A percentile compares a stretch with the other conserved stretches of the same genome.
phyloP scores from a whole-genome alignment of 2,113 vertebrate genomes.

The Meleagris gallopavo region DNA sequence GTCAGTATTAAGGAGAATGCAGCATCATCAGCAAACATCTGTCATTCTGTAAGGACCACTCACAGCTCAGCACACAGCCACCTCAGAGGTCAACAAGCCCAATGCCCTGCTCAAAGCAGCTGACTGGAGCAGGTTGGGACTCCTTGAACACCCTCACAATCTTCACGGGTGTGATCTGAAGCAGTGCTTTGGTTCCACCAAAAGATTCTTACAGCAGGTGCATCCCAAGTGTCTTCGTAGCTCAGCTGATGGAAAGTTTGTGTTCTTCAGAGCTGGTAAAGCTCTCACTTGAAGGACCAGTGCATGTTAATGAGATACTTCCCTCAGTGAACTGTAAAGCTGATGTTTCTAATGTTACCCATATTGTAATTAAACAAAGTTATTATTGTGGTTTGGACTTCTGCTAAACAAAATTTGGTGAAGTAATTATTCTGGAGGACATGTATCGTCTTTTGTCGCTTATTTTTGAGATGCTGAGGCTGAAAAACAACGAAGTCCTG shows the following conservation, averaged over 20 bases:
- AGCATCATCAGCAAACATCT: not conserved
- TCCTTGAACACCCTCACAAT: too few relatives aligned
- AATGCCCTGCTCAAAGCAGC: not conserved
- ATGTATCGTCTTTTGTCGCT: rapidly evolving
- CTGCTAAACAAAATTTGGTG: not conserved
- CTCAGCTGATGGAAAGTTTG: not conserved
- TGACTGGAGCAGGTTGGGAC: not conserved
- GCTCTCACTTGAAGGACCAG: not conserved
- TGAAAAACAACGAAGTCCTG: not conserved
- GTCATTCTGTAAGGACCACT: not conserved
- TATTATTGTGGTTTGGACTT: not conserved
- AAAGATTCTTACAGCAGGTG: not conserved
- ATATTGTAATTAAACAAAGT: not conserved
- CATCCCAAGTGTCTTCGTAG: not conserved
- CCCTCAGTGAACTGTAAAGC: not conserved
- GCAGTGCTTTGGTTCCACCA: not conserved
- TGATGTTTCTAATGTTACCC: too few relatives aligned
- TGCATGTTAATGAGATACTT: not conserved
- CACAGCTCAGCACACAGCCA: not conserved
- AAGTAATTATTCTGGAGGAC: not conserved
- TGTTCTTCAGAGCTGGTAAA: not conserved
- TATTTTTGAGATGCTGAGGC: not conserved
- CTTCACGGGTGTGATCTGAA: rapidly evolving
- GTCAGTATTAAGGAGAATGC: not conserved
- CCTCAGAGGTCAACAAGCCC: too few relatives aligned